Percentiles rank a stretch among this genome's conserved stretches.
Evolutionary conservation across 2,888 invertebrate species (phyloP).

Genomic region (Troides aeacus): DNA sequence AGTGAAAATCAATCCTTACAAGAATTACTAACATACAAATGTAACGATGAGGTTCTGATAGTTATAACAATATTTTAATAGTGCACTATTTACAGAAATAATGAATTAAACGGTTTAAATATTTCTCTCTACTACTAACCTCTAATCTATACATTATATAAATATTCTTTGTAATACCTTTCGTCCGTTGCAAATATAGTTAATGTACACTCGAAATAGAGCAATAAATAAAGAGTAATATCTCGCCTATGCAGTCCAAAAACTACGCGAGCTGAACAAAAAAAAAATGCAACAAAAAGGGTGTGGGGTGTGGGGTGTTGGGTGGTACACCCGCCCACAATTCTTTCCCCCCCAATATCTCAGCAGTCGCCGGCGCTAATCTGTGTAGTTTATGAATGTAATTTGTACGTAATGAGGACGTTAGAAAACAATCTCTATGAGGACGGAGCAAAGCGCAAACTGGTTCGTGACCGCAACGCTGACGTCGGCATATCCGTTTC

Average conservation of each 20-base stretch:
- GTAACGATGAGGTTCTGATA: too few species aligned
- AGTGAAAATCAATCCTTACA: too few species aligned
- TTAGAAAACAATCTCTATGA: slow-evolving; percentile 40
- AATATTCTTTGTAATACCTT: not conserved
- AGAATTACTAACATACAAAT: too few species aligned
- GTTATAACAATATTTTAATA: too few species aligned
- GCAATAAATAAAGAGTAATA: slow-evolving; percentile 39
- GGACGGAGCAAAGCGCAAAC: slow-evolving; percentile 36
- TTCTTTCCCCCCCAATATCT: slow-evolving; percentile 62
- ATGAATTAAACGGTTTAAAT: too few species aligned
- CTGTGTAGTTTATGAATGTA: slow-evolving; percentile 67
- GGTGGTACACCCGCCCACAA: slow-evolving; percentile 52
- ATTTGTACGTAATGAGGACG: slow-evolving; percentile 48
- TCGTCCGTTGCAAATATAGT: not conserved
- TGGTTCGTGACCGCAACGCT: slow-evolving; percentile 37
- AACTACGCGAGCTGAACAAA: slow-evolving; percentile 62
- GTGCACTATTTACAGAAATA: too few species aligned
- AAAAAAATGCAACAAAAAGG: slow-evolving; percentile 75
- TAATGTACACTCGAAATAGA: slow-evolving; percentile 17
- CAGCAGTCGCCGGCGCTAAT: slow-evolving; percentile 76
- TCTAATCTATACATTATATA: too few species aligned
- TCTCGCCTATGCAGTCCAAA: slow-evolving; percentile 54
- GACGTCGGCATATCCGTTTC: slow-evolving; percentile 55
- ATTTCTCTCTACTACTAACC: too few species aligned
- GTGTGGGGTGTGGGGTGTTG: slow-evolving; percentile 71